phyloP scores from a whole-genome alignment of 2,888 invertebrate genomes.

The Glaucopsyche alexis region DNA sequence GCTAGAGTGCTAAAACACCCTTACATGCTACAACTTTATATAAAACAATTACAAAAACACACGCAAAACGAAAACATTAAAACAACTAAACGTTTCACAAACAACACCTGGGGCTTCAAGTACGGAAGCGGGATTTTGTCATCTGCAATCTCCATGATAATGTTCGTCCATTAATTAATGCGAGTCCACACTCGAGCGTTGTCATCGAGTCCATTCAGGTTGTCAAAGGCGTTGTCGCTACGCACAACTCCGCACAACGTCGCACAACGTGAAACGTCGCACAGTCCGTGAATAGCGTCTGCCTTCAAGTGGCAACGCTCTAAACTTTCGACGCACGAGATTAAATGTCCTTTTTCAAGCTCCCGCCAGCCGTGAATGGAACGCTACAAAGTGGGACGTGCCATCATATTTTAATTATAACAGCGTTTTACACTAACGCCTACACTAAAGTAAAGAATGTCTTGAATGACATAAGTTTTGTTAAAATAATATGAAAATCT shows the following conservation, averaged over 20 bases:
- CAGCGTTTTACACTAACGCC: constrained; percentile 1
- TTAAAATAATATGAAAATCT: neutral
- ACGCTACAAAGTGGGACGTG: constrained; percentile 27
- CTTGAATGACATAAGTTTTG: neutral
- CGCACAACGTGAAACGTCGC: constrained; percentile 32
- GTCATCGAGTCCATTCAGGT: constrained; percentile 69
- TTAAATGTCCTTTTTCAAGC: constrained; percentile 30
- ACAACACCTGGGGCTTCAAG: neutral
- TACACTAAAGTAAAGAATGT: neutral
- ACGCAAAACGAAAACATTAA: neutral
- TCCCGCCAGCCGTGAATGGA: constrained; percentile 30
- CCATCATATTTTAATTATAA: constrained; percentile 30
- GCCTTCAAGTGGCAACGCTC: constrained; percentile 58
- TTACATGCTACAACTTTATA: too few species aligned
- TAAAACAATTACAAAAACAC: neutral
- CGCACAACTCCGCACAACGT: constrained; percentile 47
- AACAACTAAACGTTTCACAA: constrained; percentile 29
- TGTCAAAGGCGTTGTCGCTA: constrained; percentile 65
- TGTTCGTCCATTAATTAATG: constrained; percentile 66
- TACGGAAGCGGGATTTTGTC: constrained; percentile 41
- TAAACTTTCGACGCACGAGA: constrained; percentile 61
- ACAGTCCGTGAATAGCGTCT: constrained; percentile 65
- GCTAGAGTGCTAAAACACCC: too few species aligned
- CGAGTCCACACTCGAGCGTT: constrained; percentile 58
- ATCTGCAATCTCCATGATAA: constrained; percentile 43